phyloP scores from a whole-genome alignment of 2,797 vertebrate genomes.

The Sebastes minor region DNA sequence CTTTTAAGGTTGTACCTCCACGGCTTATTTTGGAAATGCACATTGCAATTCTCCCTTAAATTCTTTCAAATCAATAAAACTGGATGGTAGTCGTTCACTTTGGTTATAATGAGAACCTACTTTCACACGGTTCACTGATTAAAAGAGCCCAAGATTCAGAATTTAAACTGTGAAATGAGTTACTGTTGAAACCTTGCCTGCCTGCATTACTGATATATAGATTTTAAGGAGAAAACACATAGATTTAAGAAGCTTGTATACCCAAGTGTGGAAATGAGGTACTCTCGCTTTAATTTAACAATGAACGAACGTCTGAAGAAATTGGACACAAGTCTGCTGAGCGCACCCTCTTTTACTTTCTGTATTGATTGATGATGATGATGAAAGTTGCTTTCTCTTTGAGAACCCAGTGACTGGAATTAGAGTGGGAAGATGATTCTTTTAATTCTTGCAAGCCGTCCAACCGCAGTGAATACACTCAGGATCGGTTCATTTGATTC shows the following conservation, averaged over 20 bases:
- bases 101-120: background rate
- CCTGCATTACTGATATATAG: background rate
- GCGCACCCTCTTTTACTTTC: background rate
- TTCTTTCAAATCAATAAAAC: background rate
- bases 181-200: background rate
- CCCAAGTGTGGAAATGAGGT: background rate
- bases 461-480: conserved; percentile 47
- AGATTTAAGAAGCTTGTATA: background rate
- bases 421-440: conserved; percentile 47
- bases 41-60: background rate
- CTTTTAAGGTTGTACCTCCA: too few relatives aligned
- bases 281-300: background rate
- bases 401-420: conserved; percentile 31
- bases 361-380: conserved; percentile 31
- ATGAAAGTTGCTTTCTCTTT: conserved; percentile 34
- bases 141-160: background rate
- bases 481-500: conserved; percentile 60
- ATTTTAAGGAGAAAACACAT: background rate
- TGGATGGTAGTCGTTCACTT: background rate
- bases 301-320: background rate
- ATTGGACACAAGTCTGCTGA: background rate
- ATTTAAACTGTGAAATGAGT: background rate
- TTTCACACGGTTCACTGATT: background rate
- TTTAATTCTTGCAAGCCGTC: conserved; percentile 59
- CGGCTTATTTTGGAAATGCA: background rate